phyloP scores from a whole-genome alignment of 2,797 vertebrate species.

The Eidolon dupreanum region DNA sequence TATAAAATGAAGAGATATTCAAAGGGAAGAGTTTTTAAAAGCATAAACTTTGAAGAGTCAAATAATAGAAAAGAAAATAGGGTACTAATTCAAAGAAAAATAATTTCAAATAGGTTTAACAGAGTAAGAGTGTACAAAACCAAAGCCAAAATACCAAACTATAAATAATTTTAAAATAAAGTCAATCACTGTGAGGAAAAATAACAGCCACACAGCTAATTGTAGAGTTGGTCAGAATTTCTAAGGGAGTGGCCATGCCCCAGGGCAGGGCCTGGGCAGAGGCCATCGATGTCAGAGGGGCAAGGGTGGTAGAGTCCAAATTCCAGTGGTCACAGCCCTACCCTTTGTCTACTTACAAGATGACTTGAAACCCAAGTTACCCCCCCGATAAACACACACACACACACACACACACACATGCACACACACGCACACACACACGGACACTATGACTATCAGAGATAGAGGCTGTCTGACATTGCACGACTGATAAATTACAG shows the following conservation, averaged over 20 bases:
- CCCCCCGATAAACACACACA: not conserved
- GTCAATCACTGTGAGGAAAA: not conserved
- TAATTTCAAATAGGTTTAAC: slow-evolving; percentile 9
- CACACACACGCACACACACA: not conserved
- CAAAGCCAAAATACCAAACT: not conserved
- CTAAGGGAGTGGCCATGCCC: not conserved
- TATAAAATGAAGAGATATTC: not conserved
- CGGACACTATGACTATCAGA: not conserved
- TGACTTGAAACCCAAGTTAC: slow-evolving; percentile 21
- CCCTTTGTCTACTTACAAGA: slow-evolving; percentile 44
- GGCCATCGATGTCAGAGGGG: not conserved
- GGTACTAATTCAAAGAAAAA: not conserved
- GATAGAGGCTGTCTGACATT: not conserved
- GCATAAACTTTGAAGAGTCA: not conserved
- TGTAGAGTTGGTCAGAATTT: not conserved
- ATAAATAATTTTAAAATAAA: slow-evolving; percentile 28
- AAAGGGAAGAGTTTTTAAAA: not conserved
- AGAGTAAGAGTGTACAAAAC: not conserved
- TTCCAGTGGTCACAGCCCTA: not conserved
- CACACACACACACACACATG: not conserved
- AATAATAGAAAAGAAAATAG: not conserved
- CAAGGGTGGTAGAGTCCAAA: not conserved
- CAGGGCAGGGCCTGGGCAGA: not conserved
- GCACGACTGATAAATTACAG: not conserved
- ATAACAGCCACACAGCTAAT: not conserved